Evolutionary conservation across 2,797 vertebrate genomes (phyloP).

Genomic region (Emydoidea blandingii): DNA sequence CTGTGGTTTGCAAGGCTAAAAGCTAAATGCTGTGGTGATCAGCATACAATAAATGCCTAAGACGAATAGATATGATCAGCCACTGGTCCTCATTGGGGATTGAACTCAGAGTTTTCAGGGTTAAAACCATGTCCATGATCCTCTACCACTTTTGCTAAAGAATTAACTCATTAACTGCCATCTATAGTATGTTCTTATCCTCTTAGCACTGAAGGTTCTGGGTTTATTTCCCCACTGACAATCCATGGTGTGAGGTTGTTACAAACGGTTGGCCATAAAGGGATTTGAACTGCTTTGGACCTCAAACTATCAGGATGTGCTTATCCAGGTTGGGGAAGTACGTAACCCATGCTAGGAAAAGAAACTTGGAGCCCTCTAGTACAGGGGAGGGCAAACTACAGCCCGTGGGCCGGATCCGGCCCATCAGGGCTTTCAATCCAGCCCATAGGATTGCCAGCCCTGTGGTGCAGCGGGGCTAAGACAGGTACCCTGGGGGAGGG

Average conservation of each 20-base stretch:
- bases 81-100: neutral
- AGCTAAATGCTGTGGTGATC: slow-evolving; percentile 16
- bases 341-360: neutral
- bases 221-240: slow-evolving; percentile 31
- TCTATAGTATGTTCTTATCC: neutral
- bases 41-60: slow-evolving; percentile 44
- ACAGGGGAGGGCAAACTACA: neutral
- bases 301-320: neutral
- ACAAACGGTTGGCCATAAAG: neutral
- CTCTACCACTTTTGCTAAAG: neutral
- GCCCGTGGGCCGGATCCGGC: no score
- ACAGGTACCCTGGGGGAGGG: no score
- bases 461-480: no score
- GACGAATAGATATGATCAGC: neutral
- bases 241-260: neutral
- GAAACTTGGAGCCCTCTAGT: neutral
- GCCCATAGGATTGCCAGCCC: no score
- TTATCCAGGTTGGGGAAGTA: neutral
- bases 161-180: slow-evolving; percentile 7
- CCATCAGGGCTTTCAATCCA: no score
- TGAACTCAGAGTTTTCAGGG: slow-evolving; percentile 3
- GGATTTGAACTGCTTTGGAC: slow-evolving; percentile 18
- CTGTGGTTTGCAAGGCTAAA: neutral
- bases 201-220: neutral
- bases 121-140: neutral